phyloP scores from a whole-genome alignment of 2,113 vertebrate species.

The Ammodytes marinus region DNA sequence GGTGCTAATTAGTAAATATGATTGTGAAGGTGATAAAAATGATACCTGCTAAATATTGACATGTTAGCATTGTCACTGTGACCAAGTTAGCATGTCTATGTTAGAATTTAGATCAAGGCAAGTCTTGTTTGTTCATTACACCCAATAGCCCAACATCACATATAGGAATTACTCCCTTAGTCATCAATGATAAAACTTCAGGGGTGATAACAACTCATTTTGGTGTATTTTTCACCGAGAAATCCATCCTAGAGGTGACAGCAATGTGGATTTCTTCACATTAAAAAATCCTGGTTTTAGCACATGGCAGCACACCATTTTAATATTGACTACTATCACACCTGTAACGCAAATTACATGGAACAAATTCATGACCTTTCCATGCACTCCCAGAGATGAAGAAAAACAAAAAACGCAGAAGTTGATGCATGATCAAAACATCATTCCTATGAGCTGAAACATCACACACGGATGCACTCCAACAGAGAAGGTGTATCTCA shows the following conservation, averaged over 20 bases:
- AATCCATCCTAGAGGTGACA: background rate
- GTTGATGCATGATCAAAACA: slow-evolving; percentile 15
- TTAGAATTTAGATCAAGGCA: background rate
- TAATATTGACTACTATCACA: too few species aligned
- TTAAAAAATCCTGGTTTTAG: too few species aligned
- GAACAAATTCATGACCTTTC: slow-evolving; percentile 16
- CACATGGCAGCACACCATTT: too few species aligned
- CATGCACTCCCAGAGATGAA: background rate
- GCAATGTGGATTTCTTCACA: slow-evolving; percentile 7
- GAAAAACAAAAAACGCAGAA: slow-evolving; percentile 16
- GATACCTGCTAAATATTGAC: background rate
- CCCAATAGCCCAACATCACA: background rate
- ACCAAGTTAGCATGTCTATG: background rate
- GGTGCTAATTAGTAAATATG: background rate
- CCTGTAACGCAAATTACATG: slow-evolving; percentile 20
- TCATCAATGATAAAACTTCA: background rate
- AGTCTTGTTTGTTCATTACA: too few species aligned
- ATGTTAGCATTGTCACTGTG: background rate
- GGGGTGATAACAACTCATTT: background rate
- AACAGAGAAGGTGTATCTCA: slow-evolving; percentile 16
- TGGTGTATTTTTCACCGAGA: background rate
- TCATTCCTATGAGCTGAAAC: background rate
- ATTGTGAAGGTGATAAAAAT: background rate
- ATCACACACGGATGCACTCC: slow-evolving; percentile 5
- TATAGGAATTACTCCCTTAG: background rate